phyloP scores from a whole-genome alignment of 2,797 vertebrate species.

The Natrix natrix region DNA sequence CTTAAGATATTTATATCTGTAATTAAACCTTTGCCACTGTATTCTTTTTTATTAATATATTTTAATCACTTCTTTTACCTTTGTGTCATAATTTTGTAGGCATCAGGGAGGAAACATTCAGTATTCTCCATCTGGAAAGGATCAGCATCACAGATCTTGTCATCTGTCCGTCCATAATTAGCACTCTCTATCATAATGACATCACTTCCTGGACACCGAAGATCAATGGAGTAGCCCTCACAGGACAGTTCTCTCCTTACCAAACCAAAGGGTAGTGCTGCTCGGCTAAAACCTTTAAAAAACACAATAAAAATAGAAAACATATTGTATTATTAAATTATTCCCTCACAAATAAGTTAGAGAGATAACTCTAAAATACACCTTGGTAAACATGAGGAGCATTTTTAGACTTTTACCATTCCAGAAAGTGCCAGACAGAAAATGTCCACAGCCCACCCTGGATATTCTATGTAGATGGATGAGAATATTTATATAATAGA shows the following conservation, averaged over 20 bases:
- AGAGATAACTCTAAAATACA: background rate
- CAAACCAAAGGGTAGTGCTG: slow-evolving; percentile 92
- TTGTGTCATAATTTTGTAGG: slow-evolving; percentile 99
- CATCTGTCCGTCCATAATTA: slow-evolving; percentile 97
- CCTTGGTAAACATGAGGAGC: background rate
- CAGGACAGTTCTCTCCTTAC: slow-evolving; percentile 97
- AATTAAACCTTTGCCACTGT: background rate
- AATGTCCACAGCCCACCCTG: background rate
- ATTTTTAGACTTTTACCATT: background rate
- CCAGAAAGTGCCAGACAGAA: background rate
- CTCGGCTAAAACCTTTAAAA: slow-evolving; percentile 86
- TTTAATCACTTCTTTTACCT: slow-evolving; percentile 75
- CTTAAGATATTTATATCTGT: background rate
- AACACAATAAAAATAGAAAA: background rate
- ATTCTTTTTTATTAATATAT: background rate
- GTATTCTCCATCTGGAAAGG: slow-evolving; percentile 99
- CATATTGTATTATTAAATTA: background rate
- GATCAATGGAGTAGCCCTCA: slow-evolving; percentile 97
- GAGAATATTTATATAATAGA: background rate
- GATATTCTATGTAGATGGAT: background rate
- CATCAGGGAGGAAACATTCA: slow-evolving; percentile 98
- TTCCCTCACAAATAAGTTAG: background rate
- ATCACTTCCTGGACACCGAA: slow-evolving; percentile 97
- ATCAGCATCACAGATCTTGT: slow-evolving; percentile 99
- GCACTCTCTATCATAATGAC: slow-evolving; percentile 99